A percentile compares a stretch with the other conserved stretches of the same genome.
Conservation (phyloP, 2,113 vertebrate genomes). For the Caranx ignobilis region DNA sequence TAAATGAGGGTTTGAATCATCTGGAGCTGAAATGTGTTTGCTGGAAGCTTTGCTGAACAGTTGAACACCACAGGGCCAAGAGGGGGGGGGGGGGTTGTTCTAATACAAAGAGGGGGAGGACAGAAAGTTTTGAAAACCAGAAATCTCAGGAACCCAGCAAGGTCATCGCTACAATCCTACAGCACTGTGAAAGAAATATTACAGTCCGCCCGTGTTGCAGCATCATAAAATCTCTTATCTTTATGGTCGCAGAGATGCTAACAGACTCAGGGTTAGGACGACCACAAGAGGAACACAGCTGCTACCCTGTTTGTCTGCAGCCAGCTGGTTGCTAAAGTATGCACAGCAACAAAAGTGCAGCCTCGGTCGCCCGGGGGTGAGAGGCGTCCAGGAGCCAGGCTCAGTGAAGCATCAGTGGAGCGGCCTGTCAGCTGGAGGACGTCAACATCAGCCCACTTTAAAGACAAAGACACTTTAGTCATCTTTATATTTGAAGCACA, state of each 20-base stretch:
- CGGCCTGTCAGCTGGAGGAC: too few relatives aligned
- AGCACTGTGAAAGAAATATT: background rate
- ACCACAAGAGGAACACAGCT: too few relatives aligned
- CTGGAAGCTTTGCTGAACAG: background rate
- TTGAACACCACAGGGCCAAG: background rate
- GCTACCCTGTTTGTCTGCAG: too few relatives aligned
- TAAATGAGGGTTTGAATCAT: background rate
- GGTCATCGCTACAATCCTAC: background rate
- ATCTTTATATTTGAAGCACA: background rate
- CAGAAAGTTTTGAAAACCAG: background rate
- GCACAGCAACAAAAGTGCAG: background rate
- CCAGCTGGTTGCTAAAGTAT: too few relatives aligned
- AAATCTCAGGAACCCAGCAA: background rate
- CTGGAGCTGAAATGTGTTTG: background rate
- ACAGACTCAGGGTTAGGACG: too few relatives aligned
- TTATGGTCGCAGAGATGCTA: background rate
- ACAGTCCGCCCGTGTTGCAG: background rate
- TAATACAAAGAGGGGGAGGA: slow-evolving; percentile 1
- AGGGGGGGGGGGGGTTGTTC: background rate
- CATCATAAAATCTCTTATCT: slow-evolving; percentile 18
- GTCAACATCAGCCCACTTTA: too few relatives aligned
- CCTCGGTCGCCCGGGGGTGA: too few relatives aligned
- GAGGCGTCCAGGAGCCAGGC: too few relatives aligned
- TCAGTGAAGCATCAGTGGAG: too few relatives aligned
- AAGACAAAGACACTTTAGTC: background rate